Evolutionary conservation across 2,797 vertebrate genomes (phyloP).

Genomic region (Falco berigora): DNA sequence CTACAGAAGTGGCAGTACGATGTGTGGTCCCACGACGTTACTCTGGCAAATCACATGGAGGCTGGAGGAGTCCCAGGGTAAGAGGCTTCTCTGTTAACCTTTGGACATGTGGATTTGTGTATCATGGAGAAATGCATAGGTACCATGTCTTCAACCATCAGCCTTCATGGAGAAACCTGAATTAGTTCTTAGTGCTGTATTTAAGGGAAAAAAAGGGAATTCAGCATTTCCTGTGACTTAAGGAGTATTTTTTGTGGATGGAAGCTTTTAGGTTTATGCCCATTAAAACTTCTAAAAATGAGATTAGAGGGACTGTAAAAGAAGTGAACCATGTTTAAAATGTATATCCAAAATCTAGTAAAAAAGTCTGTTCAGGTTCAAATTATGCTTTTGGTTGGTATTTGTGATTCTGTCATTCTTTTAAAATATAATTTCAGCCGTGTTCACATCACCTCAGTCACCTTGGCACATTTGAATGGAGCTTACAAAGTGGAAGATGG

Average conservation of each 20-base stretch:
- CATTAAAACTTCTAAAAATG: neutral
- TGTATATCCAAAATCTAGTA: neutral
- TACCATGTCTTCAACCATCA: neutral
- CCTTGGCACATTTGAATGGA: conserved; percentile 91
- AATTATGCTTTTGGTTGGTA: neutral
- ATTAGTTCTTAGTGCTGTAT: neutral
- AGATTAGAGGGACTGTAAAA: neutral
- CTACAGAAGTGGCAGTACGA: conserved; percentile 99
- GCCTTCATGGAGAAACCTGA: neutral
- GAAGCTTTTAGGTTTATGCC: neutral
- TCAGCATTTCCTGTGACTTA: neutral
- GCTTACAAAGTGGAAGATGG: conserved; percentile 95
- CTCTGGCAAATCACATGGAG: conserved; percentile 98
- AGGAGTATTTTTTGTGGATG: neutral
- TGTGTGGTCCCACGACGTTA: conserved; percentile 98
- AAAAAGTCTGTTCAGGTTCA: neutral
- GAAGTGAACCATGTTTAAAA: neutral
- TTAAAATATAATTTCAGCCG: conserved; percentile 77
- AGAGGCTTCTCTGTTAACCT: conserved; percentile 35
- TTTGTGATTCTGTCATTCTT: conserved; percentile 46
- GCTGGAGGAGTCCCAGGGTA: conserved; percentile 96
- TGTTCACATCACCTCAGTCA: conserved; percentile 96
- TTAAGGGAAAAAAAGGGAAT: neutral
- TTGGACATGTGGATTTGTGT: neutral
- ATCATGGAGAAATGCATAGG: neutral